Evolutionary conservation across 1,140 invertebrate genomes (phyloP), one percentile per base, ranked within the genome.

Genomic region (Dryas iulia): DNA sequence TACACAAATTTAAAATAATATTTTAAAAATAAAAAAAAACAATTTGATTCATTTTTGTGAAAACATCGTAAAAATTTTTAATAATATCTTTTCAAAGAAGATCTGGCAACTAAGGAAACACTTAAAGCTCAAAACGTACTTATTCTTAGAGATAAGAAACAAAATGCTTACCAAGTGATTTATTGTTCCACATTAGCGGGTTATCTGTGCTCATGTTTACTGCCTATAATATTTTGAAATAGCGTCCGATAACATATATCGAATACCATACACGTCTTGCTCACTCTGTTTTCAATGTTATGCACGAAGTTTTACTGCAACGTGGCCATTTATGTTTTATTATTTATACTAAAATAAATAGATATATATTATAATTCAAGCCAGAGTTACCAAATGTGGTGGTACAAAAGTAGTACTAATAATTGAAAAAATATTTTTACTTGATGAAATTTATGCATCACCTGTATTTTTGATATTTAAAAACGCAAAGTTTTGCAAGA

Each of bases 21-120:
- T 95, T 96, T 12, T 12, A 39, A 39, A 39, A 39, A 39, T 5
- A 12, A 39, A 39, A 39, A 11, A 39, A 3, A 47, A 47, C 39
- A 47, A 18, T 10, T 26, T 26, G 30, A 59, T n/a, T 33, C 53
- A 56, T 25, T 56, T 25, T 56, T 0, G 23, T n/a, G 7, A 35
- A 33, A 12, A 14, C 6, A 61, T 23, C 59, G 18, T 61, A 52
- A 61, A 61, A 52, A 33, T 26, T n/a, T 28, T 35, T 5, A 59
- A 11, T 61, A 47, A 56, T 56, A 23, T 56, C 33, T 26, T 47
- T 62, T 53, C 47, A 47, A 54, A 62, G 35, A 62, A 54, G 47
- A 54, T 21, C 47, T 54, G 39, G 25, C 47, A 60, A 59, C 28
- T 66, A 57, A 52, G 68, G 62, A 65, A 70, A 65, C 68, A 70